These are phyloP conservation scores for Antheraea assamensis DNA, from an alignment of 2,888 invertebrate species.

Conservation along the genomic window DNA sequence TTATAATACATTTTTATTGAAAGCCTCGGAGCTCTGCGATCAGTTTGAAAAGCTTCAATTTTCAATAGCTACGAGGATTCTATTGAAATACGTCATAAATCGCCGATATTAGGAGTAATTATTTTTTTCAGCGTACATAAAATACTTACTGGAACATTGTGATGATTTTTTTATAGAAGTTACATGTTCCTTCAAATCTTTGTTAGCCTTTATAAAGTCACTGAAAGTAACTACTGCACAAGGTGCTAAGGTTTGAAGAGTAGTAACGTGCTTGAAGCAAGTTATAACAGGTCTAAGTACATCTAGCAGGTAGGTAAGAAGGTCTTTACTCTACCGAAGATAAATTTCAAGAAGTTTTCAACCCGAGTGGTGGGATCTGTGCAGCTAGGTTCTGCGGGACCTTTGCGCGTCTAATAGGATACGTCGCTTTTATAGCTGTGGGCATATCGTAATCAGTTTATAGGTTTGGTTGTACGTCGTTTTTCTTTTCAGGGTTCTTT, in stretches of 20 bases:
- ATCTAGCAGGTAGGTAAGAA: background rate
- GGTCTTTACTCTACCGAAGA: background rate
- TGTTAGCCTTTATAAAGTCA: too few species aligned
- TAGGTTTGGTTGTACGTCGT: too few species aligned
- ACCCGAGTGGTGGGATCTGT: background rate
- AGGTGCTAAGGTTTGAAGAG: background rate
- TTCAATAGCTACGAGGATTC: slow-evolving; percentile 45
- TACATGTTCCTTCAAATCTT: background rate
- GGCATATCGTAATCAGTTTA: too few species aligned
- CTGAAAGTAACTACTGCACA: background rate
- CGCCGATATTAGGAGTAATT: slow-evolving; percentile 12
- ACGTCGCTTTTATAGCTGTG: background rate
- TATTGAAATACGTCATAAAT: slow-evolving; percentile 16
- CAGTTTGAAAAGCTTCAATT: slow-evolving; percentile 52
- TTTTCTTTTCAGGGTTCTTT: too few species aligned
- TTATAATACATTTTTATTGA: slow-evolving; percentile 75
- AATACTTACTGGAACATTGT: slow-evolving; percentile 4
- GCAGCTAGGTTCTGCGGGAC: background rate
- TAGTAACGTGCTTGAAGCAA: background rate
- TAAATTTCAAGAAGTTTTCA: background rate
- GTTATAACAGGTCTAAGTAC: background rate
- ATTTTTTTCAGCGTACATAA: slow-evolving; percentile 6
- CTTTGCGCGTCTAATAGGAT: background rate
- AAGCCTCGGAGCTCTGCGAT: slow-evolving; percentile 49
- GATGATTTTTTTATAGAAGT: background rate